Evolutionary conservation across 2,888 invertebrate genomes (phyloP).

Genomic region (Maniola hyperantus): DNA sequence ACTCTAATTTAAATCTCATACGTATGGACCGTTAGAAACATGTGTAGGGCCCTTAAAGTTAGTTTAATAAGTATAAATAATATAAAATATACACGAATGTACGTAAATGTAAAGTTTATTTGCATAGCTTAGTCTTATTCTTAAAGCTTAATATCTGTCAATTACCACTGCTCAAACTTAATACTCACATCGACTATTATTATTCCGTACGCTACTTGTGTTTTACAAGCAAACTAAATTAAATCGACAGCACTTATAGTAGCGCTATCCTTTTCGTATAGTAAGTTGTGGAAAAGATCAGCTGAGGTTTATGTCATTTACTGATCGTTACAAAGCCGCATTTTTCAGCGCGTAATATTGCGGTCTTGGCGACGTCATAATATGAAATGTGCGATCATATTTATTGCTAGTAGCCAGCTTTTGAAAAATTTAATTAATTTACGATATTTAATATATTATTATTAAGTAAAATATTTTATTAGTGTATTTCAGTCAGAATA

Average conservation of each 20-base stretch:
- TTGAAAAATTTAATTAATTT: neutral
- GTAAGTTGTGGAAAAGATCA: neutral
- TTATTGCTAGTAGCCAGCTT: too few relatives aligned
- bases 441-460: neutral
- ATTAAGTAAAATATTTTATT: neutral
- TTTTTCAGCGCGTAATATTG: too few relatives aligned
- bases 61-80: slow-evolving; percentile 14
- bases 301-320: neutral
- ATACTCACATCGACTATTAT: slow-evolving; percentile 4
- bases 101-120: slow-evolving; percentile 10
- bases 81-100: slow-evolving; percentile 16
- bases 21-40: neutral
- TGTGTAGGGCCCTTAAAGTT: neutral
- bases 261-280: neutral
- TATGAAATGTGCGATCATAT: too few relatives aligned
- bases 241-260: neutral
- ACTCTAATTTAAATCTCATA: too few relatives aligned
- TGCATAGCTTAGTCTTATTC: slow-evolving; percentile 49
- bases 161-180: slow-evolving; percentile 21
- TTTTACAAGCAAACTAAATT: neutral
- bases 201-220: neutral
- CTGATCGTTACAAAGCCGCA: neutral
- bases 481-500: slow-evolving; percentile 1
- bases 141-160: slow-evolving; percentile 60
- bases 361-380: too few relatives aligned